Percentiles rank a stretch among this genome's conserved stretches.
These are phyloP conservation scores for Umimayanthus chanpuru DNA, from an alignment of 92 coral and sea anemone species.

Conservation along the genomic window DNA sequence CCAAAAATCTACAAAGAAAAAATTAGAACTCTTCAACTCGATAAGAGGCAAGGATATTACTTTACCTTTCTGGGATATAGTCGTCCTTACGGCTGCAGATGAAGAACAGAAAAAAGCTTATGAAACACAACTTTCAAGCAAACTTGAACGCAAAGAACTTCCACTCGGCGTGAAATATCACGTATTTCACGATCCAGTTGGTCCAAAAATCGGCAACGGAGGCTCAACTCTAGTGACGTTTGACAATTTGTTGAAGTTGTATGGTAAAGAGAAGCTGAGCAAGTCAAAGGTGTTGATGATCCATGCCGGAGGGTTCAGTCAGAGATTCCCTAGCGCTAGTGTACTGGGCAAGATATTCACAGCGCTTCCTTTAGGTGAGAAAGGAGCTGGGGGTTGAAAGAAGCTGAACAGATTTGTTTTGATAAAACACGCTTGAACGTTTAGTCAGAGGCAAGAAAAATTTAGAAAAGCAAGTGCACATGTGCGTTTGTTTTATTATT, in stretches of 20 bases:
- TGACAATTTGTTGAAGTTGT: conserved; percentile 71
- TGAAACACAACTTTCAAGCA: conserved; percentile 77
- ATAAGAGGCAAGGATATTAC: conserved; percentile 80
- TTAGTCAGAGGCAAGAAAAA: no score
- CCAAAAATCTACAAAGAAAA: conserved; percentile 70
- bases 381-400: neutral
- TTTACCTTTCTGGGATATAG: conserved; percentile 90
- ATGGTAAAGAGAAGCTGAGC: conserved; percentile 70
- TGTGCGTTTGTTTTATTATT: no score
- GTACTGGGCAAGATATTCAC: conserved; percentile 94
- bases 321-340: conserved; percentile 94
- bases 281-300: conserved; percentile 76
- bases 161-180: conserved; percentile 86
- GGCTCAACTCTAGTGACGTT: conserved; percentile 87
- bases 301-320: conserved; percentile 98
- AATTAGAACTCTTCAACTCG: conserved; percentile 79
- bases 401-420: no score
- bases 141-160: conserved; percentile 78
- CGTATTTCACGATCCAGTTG: conserved; percentile 90
- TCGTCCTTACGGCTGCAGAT: conserved; percentile 94
- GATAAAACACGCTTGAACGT: no score
- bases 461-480: no score
- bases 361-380: conserved; percentile 89
- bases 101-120: conserved; percentile 82
- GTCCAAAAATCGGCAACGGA: conserved; percentile 97